Conservation (phyloP, 2,113 vertebrate species). For the Petrocephalus zakoni region DNA sequence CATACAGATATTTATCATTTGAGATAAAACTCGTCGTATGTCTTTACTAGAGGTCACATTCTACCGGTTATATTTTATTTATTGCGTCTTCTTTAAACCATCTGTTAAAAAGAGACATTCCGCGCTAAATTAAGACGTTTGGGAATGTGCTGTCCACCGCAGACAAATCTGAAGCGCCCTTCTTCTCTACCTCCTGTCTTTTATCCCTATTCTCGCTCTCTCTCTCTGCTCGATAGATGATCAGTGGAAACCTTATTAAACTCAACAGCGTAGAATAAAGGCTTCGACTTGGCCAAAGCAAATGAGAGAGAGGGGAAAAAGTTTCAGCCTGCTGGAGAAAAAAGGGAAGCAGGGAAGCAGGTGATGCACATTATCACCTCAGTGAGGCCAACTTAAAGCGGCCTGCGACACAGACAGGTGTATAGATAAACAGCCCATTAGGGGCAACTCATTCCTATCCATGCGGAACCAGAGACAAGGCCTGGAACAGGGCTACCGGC, state of each 20-base stretch:
- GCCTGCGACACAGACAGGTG: not conserved
- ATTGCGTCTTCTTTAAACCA: not conserved
- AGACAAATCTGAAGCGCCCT: not conserved
- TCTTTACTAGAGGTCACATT: constrained; percentile 11
- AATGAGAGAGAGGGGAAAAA: not conserved
- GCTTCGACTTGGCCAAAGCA: not conserved
- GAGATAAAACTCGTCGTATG: not conserved
- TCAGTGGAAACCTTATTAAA: constrained; percentile 1
- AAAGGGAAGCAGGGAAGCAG: not conserved
- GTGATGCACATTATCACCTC: not conserved
- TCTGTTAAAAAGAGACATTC: not conserved
- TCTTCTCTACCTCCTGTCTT: not conserved
- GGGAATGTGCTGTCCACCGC: not conserved
- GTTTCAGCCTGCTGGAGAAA: not conserved
- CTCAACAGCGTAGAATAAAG: not conserved
- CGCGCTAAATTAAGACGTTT: constrained; percentile 7
- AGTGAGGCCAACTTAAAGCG: not conserved
- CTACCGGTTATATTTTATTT: constrained; percentile 10
- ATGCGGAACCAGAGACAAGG: not conserved
- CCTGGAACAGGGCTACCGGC: not conserved
- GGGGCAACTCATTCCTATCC: not conserved
- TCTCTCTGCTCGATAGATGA: not conserved
- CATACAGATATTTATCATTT: constrained; percentile 2
- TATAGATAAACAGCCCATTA: not conserved
- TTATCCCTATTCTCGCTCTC: not conserved